Evolutionary conservation across 2,888 invertebrate genomes (phyloP), one percentile per base, ranked within the genome.

Genomic region (Fragum whitleyi): DNA sequence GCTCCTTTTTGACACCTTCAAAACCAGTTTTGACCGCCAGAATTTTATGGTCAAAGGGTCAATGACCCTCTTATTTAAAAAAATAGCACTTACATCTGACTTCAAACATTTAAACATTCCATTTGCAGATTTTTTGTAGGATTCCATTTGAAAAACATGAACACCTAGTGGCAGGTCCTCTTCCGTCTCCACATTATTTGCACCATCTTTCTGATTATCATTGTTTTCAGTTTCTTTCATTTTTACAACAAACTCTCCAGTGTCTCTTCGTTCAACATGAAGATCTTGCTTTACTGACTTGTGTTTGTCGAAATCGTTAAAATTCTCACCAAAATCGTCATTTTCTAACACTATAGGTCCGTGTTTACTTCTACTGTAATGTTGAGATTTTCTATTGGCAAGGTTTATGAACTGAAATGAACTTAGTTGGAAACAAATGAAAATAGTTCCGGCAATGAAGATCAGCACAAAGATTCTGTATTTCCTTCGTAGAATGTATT

Each of bases 31-130:
- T n/a, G n/a, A n/a, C n/a, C n/a, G n/a, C n/a, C n/a, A n/a, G n/a
- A n/a, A n/a, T n/a, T n/a, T n/a, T n/a, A n/a, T n/a, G n/a, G n/a
- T n/a, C n/a, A n/a, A n/a, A n/a, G n/a, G n/a, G n/a, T n/a, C n/a
- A n/a, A n/a, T n/a, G n/a, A n/a, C n/a, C n/a, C n/a, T n/a, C n/a
- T n/a, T n/a, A n/a, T n/a, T n/a, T n/a, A n/a, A n/a, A n/a, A n/a
- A 36, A 36, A 36, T 36, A 36, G 3, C 32, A 29, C 70, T 69
- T 77, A 90, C 90, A 83, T 87, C 84, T 7, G 90, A 86, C 9
- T 88, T 39, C 11, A 90, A 72, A 83, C 91, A 91, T 32, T 77
- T 81, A 76, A 91, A 91, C 71, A 74, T 83, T 32, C 85, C 81
- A 51, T 84, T 39, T n/a, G 61, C 39, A 51, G 88, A 74, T 29